A percentile compares a stretch with the other conserved stretches of the same genome.
Evolutionary conservation across 2,113 vertebrate genomes (phyloP).

Genomic region (Rostratula benghalensis): DNA sequence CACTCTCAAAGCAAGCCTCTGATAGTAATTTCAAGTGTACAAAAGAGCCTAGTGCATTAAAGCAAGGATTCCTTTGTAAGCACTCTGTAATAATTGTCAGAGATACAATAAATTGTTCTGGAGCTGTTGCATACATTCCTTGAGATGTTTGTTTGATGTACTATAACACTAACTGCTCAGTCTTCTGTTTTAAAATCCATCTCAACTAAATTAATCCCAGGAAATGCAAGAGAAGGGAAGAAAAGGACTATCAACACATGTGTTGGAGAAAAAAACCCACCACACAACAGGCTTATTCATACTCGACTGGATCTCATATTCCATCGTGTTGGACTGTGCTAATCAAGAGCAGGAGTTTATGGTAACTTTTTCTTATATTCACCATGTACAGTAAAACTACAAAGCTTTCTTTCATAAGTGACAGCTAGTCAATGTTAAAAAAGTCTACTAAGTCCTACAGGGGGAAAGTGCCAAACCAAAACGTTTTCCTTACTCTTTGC

Average conservation of each 20-base stretch:
- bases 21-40: background rate
- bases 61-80: background rate
- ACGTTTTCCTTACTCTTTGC: background rate
- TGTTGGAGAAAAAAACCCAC: background rate
- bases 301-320: background rate
- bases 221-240: background rate
- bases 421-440: background rate
- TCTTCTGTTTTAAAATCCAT: background rate
- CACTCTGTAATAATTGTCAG: background rate
- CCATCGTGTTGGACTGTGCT: background rate
- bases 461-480: background rate
- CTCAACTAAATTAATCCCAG: background rate
- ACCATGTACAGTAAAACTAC: background rate
- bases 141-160: background rate
- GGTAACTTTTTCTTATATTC: background rate
- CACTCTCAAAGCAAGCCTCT: background rate
- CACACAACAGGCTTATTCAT: slow-evolving; percentile 14
- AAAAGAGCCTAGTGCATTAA: background rate
- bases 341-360: slow-evolving; percentile 4
- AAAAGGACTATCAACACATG: background rate
- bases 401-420: slow-evolving; percentile 7
- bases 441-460: background rate
- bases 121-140: background rate
- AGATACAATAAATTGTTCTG: background rate
- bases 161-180: background rate